Conservation (phyloP, 2,797 vertebrate species). For the Poecilia gillii region DNA sequence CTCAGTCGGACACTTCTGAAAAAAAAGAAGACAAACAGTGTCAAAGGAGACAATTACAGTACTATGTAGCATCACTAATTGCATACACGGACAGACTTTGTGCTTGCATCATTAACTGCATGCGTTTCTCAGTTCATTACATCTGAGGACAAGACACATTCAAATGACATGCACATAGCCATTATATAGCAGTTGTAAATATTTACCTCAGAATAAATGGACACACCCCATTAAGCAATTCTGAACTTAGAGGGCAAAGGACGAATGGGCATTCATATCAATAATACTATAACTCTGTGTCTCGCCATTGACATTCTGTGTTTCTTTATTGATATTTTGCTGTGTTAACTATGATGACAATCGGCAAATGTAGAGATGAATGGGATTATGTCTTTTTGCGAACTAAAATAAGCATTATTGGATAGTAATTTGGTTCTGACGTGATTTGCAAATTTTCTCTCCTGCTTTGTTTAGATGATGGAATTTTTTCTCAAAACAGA, state of each 20-base stretch:
- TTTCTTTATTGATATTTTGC: slow-evolving; percentile 59
- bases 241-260: slow-evolving; percentile 61
- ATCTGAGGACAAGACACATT: slow-evolving; percentile 59
- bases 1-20: slow-evolving; percentile 16
- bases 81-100: slow-evolving; percentile 52
- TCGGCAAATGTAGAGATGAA: slow-evolving; percentile 65
- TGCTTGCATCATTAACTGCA: slow-evolving; percentile 55
- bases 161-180: slow-evolving; percentile 49
- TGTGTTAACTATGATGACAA: slow-evolving; percentile 57
- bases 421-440: slow-evolving; percentile 74
- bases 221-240: slow-evolving; percentile 59
- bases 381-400: slow-evolving; percentile 69
- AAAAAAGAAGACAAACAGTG: slow-evolving; percentile 34
- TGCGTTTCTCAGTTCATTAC: slow-evolving; percentile 63
- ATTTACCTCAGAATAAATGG: slow-evolving; percentile 60
- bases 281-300: slow-evolving; percentile 56
- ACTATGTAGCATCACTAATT: slow-evolving; percentile 57
- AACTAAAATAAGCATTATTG: slow-evolving; percentile 74
- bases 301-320: slow-evolving; percentile 62
- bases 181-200: slow-evolving; percentile 69
- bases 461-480: slow-evolving; percentile 62
- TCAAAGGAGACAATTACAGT: slow-evolving; percentile 45
- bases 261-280: slow-evolving; percentile 62
- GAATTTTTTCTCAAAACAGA: slow-evolving; percentile 55
- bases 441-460: slow-evolving; percentile 71